Base-by-base conservation (phyloP, 2,888 invertebrate species). In the Empis stercorea region DNA sequence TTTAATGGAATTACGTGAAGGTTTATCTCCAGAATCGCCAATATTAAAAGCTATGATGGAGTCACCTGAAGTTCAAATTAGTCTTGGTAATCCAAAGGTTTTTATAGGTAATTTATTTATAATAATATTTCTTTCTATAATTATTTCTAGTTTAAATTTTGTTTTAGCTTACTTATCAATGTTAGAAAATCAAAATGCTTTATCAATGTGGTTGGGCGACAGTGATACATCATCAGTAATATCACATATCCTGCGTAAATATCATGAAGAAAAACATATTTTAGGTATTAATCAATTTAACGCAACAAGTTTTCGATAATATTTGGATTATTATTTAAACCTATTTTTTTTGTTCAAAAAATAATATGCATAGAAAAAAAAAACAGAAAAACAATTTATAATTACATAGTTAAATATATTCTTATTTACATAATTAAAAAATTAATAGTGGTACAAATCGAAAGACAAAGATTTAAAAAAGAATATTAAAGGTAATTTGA, bases 221-320 rank as follows among this genome's bases (percentile, higher is more conserved):
- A 74, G 76, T n/a, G 80, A 81, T 57, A 78, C 79, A 30, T 76
- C 77, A 42, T 78, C 79, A 16, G 73, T 81, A 48, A 70, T 82
- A 44, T 76, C 76, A 60, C 77, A 80, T 64, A 78, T 82, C 55
- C 76, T 80, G 54, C 74, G 78, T 55, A 78, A 76, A 51, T 79
- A 77, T 64, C 76, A 78, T 56, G 72, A 76, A 47, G 79, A 79
- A 58, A 79, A 78, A 62, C 76, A 78, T 62, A 72, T 75, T 42
- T 63, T 73, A 55, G 71, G 73, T 54, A 70, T 73, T 53, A 75
- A 74, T 64, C 72, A 70, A 58, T 70, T 69, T 41, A 54, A 52
- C 44, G 20, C 23, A 27, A 10, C 40, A 23, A 46, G 40, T 42
- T 48, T 48, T 27, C 51, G 43, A 47, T 48, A 48, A 46, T 48